These are phyloP conservation scores for Oithona nana DNA, from an alignment of 2,888 invertebrate genomes.

Conservation along the genomic window DNA sequence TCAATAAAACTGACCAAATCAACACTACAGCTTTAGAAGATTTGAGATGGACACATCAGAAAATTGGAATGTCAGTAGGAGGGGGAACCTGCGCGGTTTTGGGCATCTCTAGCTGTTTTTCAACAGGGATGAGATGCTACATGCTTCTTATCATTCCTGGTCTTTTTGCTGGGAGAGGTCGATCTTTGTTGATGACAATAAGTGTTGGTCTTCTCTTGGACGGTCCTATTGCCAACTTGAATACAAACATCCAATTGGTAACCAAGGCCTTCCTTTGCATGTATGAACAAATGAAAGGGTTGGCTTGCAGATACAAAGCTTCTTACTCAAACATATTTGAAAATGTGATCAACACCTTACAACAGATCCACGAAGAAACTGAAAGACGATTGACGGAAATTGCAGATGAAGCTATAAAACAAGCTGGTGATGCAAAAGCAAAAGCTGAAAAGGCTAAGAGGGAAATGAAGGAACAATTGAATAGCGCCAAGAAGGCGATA, in stretches of 20 bases:
- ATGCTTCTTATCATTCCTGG: slow-evolving; percentile 2
- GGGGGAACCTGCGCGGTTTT: no score
- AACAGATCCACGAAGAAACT: not conserved
- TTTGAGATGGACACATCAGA: no score
- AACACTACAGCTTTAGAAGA: no score
- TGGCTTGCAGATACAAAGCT: not conserved
- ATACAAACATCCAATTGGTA: not conserved
- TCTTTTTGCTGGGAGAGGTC: not conserved
- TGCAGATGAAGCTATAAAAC: not conserved
- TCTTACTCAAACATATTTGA: not conserved
- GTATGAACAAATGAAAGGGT: not conserved
- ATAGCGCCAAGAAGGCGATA: not conserved
- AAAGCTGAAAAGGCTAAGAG: not conserved
- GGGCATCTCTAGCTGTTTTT: not conserved
- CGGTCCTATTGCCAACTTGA: not conserved
- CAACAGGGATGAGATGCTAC: not conserved
- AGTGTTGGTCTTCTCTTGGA: not conserved
- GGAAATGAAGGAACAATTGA: not conserved
- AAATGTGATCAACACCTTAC: not conserved
- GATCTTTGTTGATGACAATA: not conserved
- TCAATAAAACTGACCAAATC: no score
- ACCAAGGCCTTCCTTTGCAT: not conserved
- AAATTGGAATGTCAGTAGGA: no score
- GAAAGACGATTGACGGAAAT: not conserved
- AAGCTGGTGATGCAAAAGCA: not conserved